Base-by-base conservation (phyloP, 2,888 invertebrate genomes). In the Odontocerum albicorne region DNA sequence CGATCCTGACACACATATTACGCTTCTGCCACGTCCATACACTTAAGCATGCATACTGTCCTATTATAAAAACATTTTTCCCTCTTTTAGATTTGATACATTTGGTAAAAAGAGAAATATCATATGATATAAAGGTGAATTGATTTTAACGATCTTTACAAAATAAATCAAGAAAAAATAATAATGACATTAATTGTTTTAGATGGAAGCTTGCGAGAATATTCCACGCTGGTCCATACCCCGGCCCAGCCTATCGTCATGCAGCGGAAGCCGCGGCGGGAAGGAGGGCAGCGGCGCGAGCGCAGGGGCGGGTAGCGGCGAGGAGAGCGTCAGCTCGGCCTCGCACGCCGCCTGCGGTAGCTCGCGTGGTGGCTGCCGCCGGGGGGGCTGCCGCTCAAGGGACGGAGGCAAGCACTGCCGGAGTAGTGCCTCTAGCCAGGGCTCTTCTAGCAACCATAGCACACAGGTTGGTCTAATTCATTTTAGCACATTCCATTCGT, bases 401-500 rank as follows among this genome's bases (percentile, higher is more conserved):
- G 40, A 63, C 76, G 55, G 75, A 19, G 44, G 33, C n/a, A 33
- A 43, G 4, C 51, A 44, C 31, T 12, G 31, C 13, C 36, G 84
- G 68, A 83, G 88, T 65, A 89, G 89, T 61, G 86, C 85, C 54
- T 84, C 85, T 62, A 82, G 77, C 64, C 76, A 77, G 68, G 77
- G 77, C 56, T 77, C 77, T 56, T 82, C 81, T 55, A 83, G 86
- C 70, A 86, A 85, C 71, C 86, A 85, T 68, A 88, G 90, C 72
- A 88, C 90, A 67, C 88, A 89, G 77, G 90, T 90, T 79, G 3
- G 10, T n/a, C n/a, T n/a, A n/a, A n/a, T n/a, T n/a, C n/a, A n/a
- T n/a, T n/a, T n/a, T n/a, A n/a, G n/a, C n/a, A n/a, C n/a, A n/a
- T n/a, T n/a, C n/a, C n/a, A n/a, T n/a, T n/a, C n/a, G n/a, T n/a